Evolutionary conservation across 2,797 vertebrate genomes (phyloP).

Genomic region (Eulemur rubriventer): DNA sequence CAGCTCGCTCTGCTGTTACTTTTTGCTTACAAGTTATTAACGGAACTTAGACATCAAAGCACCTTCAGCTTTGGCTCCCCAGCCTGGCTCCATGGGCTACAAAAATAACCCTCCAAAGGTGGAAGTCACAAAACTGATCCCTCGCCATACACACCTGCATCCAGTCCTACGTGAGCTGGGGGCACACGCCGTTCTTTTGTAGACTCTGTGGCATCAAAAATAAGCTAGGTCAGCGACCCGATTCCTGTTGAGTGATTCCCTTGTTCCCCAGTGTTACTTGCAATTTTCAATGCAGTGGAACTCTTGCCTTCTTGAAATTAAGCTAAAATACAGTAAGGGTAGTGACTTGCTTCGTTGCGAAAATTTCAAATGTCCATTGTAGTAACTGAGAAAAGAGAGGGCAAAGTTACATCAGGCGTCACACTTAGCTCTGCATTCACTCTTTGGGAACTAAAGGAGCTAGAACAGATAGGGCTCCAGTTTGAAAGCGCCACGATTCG

Average conservation of each 20-base stretch:
- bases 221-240: neutral
- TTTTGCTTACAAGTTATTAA: constrained; percentile 26
- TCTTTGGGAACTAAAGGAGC: neutral
- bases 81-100: neutral
- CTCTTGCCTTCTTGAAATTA: constrained; percentile 4
- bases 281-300: neutral
- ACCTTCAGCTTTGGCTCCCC: neutral
- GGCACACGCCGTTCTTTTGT: neutral
- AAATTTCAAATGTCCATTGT: neutral
- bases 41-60: constrained; percentile 24
- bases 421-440: neutral
- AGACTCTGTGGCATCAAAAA: neutral
- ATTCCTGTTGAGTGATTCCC: neutral
- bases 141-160: neutral
- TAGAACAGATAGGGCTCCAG: neutral
- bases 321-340: neutral
- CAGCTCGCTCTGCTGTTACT: neutral
- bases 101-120: neutral
- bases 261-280: neutral
- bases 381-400: neutral
- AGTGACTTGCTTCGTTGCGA: neutral
- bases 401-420: neutral
- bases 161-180: neutral
- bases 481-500: neutral
- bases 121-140: neutral